These are phyloP conservation scores for Drosophila meridiana DNA, from an alignment of 2,888 invertebrate genomes.

Conservation along the genomic window DNA sequence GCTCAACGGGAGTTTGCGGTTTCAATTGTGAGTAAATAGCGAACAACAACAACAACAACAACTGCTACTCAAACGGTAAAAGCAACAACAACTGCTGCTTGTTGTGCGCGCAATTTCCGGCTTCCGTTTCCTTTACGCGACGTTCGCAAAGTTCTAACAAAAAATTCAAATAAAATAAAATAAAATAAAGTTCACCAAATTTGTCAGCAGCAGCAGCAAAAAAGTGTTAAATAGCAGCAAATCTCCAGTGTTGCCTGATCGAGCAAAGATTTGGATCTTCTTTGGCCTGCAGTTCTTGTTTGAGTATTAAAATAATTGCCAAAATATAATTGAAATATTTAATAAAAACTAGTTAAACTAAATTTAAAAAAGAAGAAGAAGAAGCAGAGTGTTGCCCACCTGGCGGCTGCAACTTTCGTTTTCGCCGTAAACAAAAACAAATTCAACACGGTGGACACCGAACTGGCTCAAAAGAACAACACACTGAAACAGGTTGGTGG, in stretches of 20 bases:
- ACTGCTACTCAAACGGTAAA: background rate
- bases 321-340: background rate
- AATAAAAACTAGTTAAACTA: background rate
- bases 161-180: background rate
- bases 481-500: conserved; percentile 46
- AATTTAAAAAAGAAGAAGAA: background rate
- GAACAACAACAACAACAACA: conserved; percentile 28
- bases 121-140: conserved; percentile 65
- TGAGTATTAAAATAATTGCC: background rate
- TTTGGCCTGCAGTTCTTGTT: background rate
- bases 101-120: conserved; percentile 81
- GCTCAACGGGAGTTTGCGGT: conserved; percentile 54
- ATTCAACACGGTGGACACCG: conserved; percentile 30
- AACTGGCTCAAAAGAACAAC: conserved; percentile 15
- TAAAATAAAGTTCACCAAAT: conserved; percentile 28
- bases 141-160: conserved; percentile 38
- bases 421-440: conserved; percentile 4
- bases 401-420: conserved; percentile 23
- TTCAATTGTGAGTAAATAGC: conserved; percentile 62
- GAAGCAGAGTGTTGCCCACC: background rate
- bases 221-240: conserved; percentile 35
- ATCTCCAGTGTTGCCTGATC: conserved; percentile 13
- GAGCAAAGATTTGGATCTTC: background rate
- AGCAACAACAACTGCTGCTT: conserved; percentile 38
- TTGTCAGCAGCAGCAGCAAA: conserved; percentile 29